A percentile compares a stretch with the other conserved stretches of the same genome.
phyloP scores from a whole-genome alignment of 2,797 vertebrate genomes.

The Leuciscus waleckii region DNA sequence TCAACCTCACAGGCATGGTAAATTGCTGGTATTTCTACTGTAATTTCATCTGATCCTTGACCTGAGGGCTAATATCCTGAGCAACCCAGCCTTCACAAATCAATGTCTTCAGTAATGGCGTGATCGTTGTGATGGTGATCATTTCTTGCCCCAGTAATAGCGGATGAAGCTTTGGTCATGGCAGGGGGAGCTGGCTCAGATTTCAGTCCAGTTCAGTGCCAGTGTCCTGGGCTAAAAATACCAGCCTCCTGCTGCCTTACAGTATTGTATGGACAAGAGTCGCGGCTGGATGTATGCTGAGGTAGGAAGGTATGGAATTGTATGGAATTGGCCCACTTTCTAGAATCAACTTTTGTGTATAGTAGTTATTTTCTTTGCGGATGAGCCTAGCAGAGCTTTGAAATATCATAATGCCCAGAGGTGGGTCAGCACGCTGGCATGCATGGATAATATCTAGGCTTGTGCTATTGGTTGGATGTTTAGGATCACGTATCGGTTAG shows the following conservation, averaged over 20 bases:
- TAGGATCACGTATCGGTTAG: background rate
- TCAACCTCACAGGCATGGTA: background rate
- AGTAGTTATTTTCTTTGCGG: slow-evolving; percentile 9
- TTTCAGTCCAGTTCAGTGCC: slow-evolving; percentile 66
- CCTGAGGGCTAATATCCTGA: background rate
- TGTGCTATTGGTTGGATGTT: background rate
- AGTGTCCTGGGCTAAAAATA: slow-evolving; percentile 65
- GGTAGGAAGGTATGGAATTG: slow-evolving; percentile 53
- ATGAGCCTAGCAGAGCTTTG: slow-evolving; percentile 18
- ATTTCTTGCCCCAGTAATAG: slow-evolving; percentile 37
- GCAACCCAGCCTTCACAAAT: background rate
- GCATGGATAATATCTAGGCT: slow-evolving; percentile 35
- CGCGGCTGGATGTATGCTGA: slow-evolving; percentile 50
- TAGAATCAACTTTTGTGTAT: no score
- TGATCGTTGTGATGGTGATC: slow-evolving; percentile 10
- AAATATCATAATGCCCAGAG: slow-evolving; percentile 9
- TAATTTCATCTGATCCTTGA: background rate
- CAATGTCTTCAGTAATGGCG: background rate
- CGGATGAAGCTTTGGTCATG: slow-evolving; percentile 53
- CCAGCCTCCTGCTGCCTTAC: slow-evolving; percentile 54
- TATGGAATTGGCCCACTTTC: no score
- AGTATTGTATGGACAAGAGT: slow-evolving; percentile 62
- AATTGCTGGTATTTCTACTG: background rate
- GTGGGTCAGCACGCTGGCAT: slow-evolving; percentile 7
- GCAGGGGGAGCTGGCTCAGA: slow-evolving; percentile 62